Base-by-base conservation (phyloP, 2,113 vertebrate genomes). In the Aramus guarauna region DNA sequence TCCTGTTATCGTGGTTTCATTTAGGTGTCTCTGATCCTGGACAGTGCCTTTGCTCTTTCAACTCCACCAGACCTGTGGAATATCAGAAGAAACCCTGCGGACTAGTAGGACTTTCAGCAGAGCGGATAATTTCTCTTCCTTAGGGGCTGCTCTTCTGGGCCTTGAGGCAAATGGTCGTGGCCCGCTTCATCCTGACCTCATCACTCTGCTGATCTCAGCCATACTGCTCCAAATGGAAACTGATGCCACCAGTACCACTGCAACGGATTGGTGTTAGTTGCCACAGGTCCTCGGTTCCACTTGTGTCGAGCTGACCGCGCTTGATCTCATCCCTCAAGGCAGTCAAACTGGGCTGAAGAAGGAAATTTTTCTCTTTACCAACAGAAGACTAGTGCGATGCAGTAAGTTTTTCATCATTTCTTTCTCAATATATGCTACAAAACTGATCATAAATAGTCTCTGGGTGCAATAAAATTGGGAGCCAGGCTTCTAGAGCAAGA, bases 391-490 rank as follows among this genome's bases (percentile, higher is more conserved):
- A 36, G 45, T 73, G n/a, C 7, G 20, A 77, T 59, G 50, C 2
- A 0, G 67, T 87, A 91, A 92, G 89, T 72, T 95, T 96, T 93
- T 93, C 69, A 90, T 91, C 27, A 56, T 88, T 94, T 91, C 87
- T 90, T 88, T 83, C 75, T 92, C 53, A 52, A 88, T 91, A 64
- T 88, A 63, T 85, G 47, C 84, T 90, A 59, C 81, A 83, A 91
- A 81, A 79, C 21, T 58, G 59, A 94, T 94, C 95, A 97, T 91
- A 97, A 97, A 95, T 95, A 96, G 94, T 92, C 94, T 94, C 80
- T 64, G 91, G 96, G 89, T 94, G 93, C 91, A 96, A 85, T 63
- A 85, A 96, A 96, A 95, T 88, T 94, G 94, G 95, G 95, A 95
- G 94, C 71, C 74, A 76, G 95, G 62, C 86, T 96, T 97, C 93